These are phyloP conservation scores for Aphelocoma californica DNA, from an alignment of 2,797 vertebrate species.

Conservation along the genomic window DNA sequence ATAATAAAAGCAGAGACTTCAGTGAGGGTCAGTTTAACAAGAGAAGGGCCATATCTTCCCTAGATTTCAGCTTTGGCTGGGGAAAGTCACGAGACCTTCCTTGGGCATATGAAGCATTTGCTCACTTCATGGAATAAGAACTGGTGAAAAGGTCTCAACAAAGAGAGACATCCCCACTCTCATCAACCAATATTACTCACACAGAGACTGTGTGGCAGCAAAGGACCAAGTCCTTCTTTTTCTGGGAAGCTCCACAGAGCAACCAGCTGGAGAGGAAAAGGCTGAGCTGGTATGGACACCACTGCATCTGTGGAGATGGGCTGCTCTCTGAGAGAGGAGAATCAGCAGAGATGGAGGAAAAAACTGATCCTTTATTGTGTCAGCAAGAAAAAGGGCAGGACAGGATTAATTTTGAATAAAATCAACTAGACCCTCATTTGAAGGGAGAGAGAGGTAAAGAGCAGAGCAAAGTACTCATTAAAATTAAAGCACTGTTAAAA, in stretches of 20 bases:
- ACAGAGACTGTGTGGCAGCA: background rate
- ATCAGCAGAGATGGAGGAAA: background rate
- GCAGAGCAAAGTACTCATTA: background rate
- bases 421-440: background rate
- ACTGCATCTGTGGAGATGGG: background rate
- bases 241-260: background rate
- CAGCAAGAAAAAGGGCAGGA: background rate
- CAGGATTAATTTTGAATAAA: background rate
- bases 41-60: background rate
- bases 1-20: background rate
- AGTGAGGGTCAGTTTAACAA: background rate
- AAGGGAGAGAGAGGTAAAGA: background rate
- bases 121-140: background rate
- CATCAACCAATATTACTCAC: background rate
- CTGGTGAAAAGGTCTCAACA: background rate
- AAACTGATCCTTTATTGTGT: background rate
- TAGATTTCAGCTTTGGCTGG: background rate
- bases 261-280: background rate
- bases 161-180: background rate
- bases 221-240: background rate
- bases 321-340: background rate
- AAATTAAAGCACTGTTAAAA: background rate
- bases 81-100: background rate
- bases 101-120: background rate
- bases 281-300: background rate